Percentiles rank a stretch among this genome's conserved stretches.
phyloP scores from a whole-genome alignment of 2,113 vertebrate genomes.

The Pitta sordida region DNA sequence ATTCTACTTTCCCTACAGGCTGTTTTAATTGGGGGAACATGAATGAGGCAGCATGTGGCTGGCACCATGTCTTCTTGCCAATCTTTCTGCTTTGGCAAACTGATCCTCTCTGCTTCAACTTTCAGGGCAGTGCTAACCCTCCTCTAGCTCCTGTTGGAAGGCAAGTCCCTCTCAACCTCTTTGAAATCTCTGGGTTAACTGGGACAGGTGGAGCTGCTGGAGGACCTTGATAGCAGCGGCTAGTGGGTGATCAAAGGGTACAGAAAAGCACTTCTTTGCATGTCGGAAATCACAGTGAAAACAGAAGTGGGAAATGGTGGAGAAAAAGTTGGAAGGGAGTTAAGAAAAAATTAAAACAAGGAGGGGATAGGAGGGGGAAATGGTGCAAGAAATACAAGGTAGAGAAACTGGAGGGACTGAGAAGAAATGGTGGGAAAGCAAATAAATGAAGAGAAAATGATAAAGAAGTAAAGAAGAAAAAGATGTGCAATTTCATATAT shows the following conservation, averaged over 20 bases:
- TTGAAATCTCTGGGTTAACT: background rate
- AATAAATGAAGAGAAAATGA: background rate
- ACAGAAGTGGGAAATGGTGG: background rate
- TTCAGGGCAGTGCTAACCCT: background rate
- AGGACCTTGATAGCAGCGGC: background rate
- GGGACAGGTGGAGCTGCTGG: background rate
- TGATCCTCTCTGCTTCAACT: background rate
- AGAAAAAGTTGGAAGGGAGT: background rate
- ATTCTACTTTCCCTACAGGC: conserved; percentile 22
- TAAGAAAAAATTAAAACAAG: background rate
- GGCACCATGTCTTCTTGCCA: conserved; percentile 12
- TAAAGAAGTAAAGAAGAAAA: background rate
- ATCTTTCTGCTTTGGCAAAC: background rate
- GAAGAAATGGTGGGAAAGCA: background rate
- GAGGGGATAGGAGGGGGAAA: background rate
- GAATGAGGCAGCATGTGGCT: background rate
- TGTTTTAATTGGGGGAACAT: conserved; percentile 42
- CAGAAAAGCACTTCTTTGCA: background rate
- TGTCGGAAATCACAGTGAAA: background rate
- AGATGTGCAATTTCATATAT: background rate
- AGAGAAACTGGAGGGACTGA: background rate
- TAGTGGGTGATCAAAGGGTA: background rate
- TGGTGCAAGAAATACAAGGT: background rate
- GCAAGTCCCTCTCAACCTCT: background rate
- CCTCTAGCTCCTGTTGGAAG: background rate